Evolutionary conservation across 2,797 vertebrate genomes (phyloP).

Genomic region (Parauchenoglanis punctatus): DNA sequence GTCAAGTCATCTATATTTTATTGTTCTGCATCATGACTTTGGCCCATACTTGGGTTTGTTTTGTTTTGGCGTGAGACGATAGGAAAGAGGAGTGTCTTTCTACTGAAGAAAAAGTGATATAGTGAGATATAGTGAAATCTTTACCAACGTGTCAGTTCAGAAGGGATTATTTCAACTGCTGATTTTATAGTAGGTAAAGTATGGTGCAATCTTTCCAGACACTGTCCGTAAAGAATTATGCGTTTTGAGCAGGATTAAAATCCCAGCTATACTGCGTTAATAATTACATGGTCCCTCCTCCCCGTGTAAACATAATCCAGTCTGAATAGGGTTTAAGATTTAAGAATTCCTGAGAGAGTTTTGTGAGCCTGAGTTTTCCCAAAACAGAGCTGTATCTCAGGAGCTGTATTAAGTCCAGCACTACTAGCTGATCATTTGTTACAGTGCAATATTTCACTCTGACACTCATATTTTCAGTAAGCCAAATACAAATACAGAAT

Average conservation of each 20-base stretch:
- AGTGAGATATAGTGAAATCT: neutral
- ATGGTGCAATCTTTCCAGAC: neutral
- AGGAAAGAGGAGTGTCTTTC: neutral
- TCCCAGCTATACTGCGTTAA: no score
- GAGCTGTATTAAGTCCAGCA: neutral
- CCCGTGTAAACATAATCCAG: neutral
- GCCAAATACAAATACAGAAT: neutral
- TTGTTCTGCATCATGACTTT: neutral
- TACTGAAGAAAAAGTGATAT: neutral
- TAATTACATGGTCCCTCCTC: neutral
- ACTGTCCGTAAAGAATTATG: neutral
- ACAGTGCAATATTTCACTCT: neutral
- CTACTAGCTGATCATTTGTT: neutral
- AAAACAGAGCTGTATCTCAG: constrained; percentile 1
- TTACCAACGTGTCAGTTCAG: neutral
- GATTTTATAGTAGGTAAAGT: neutral
- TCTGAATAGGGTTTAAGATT: neutral
- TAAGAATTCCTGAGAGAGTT: neutral
- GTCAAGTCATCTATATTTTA: neutral
- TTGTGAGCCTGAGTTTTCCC: neutral
- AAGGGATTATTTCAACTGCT: neutral
- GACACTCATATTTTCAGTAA: neutral
- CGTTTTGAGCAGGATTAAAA: neutral
- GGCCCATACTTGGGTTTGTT: neutral
- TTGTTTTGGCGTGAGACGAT: neutral